Base-by-base conservation (phyloP, 2,113 vertebrate species). In the Ondatra zibethicus region DNA sequence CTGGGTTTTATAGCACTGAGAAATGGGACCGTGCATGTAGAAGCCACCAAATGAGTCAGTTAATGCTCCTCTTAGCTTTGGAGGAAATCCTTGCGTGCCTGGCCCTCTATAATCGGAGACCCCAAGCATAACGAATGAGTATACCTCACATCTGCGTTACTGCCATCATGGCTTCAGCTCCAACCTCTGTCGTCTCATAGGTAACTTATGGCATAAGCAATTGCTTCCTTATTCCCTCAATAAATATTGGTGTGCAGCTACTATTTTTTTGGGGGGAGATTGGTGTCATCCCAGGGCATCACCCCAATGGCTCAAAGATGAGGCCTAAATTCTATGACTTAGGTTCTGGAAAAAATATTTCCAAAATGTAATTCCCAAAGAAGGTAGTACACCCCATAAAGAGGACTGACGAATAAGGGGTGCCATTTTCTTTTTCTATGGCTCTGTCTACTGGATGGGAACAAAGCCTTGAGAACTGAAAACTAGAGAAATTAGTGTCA, bases 311-410 rank as follows among this genome's bases (percentile, higher is more conserved):
- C 70, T 96, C 42, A 87, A 90, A 92, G 63, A 13, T 31, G 82
- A 90, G 85, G 70, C 36, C 33, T 27, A 36, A 45, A 73, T 92
- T 95, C 92, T 88, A 21, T 88, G 63, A 91, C 21, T 72, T 50
- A 89, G 17, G 75, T 94, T 93, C 17, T 88, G 47, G 70, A 58
- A 90, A 73, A 93, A 23, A 33, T 58, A 75, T 33, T 75, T 17
- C 42, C 89, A 81, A 95, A 63, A 23, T 76, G 3, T 33, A 21
- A 96, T 78, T 93, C 94, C n/a, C 52, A 89, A 65, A 88, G 94
- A 88, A 89, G 42, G 27, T 45, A 87, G 61, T 94, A 55, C 0
- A 50, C 89, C 89, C 55, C 68, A 52, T 31, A 52, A 47, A 92
- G 73, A 47, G 33, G 39, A 55, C 5, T 19, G 13, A 66, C 88